phyloP scores from a whole-genome alignment of 2,797 vertebrate species.

The Meda fulgida region DNA sequence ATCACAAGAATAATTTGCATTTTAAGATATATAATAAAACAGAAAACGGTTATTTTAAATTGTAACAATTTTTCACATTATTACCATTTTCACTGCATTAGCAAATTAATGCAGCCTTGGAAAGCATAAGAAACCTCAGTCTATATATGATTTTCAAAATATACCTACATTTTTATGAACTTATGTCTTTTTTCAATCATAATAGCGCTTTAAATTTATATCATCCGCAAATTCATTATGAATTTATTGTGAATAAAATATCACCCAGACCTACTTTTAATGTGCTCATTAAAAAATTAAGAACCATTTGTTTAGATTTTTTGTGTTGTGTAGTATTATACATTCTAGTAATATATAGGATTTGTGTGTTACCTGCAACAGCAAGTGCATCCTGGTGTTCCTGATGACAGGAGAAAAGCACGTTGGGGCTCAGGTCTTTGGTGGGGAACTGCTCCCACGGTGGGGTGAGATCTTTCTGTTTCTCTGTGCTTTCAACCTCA shows the following conservation, averaged over 20 bases:
- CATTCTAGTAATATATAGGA: not conserved
- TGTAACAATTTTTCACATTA: not conserved
- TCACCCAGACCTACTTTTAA: not conserved
- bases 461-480: conserved; percentile 92
- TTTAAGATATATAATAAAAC: not conserved
- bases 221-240: not conserved
- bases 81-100: not conserved
- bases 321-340: not conserved
- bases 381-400: conserved; percentile 93
- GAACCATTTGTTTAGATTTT: not conserved
- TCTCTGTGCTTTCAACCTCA: conserved; percentile 90
- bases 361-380: conserved; percentile 80
- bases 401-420: conserved; percentile 95
- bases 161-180: not conserved
- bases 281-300: not conserved
- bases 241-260: not conserved
- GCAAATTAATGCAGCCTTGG: conserved; percentile 1
- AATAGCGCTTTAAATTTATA: not conserved
- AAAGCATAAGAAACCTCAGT: not conserved
- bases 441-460: conserved; percentile 97
- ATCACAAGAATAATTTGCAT: not conserved
- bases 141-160: not conserved
- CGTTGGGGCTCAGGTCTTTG: conserved; percentile 91
- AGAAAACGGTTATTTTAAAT: not conserved
- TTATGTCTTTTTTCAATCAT: too few relatives aligned